These are phyloP conservation scores for Neria commutata DNA, from an alignment of 2,888 invertebrate species.

Conservation along the genomic window DNA sequence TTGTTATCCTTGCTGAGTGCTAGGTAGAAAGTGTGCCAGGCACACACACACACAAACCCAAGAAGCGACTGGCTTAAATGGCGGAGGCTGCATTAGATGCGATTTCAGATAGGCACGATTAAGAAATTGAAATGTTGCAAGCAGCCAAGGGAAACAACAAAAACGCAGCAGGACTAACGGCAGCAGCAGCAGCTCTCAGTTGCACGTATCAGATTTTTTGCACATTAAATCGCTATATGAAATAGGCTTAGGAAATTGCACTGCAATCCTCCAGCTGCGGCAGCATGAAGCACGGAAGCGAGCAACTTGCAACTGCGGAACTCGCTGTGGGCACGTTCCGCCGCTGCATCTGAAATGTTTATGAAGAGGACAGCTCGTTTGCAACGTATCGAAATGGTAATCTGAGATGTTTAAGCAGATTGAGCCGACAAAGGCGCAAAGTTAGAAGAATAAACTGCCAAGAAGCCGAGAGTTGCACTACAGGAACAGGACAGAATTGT, in stretches of 20 bases:
- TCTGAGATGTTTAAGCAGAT: conserved; percentile 43
- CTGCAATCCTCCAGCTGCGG: background rate
- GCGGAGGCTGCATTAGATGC: background rate
- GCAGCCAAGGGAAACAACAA: no score
- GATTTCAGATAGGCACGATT: background rate
- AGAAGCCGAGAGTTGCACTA: no score
- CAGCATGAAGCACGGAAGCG: background rate
- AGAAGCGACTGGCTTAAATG: background rate
- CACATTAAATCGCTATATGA: no score
- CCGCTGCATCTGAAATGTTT: background rate
- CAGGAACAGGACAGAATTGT: no score
- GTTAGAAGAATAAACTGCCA: no score
- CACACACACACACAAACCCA: background rate
- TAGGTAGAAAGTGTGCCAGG: background rate
- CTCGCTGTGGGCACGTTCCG: background rate
- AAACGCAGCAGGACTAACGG: background rate
- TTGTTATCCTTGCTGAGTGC: background rate
- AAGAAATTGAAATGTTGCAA: background rate
- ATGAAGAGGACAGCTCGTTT: conserved; percentile 47
- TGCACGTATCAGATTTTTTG: no score
- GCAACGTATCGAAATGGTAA: conserved; percentile 51
- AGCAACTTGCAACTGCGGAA: no score
- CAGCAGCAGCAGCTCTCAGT: background rate
- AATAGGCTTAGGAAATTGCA: background rate
- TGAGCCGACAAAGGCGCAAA: background rate